These are phyloP conservation scores for Limnephilus lunatus DNA, from an alignment of 2,888 invertebrate genomes.

Conservation along the genomic window DNA sequence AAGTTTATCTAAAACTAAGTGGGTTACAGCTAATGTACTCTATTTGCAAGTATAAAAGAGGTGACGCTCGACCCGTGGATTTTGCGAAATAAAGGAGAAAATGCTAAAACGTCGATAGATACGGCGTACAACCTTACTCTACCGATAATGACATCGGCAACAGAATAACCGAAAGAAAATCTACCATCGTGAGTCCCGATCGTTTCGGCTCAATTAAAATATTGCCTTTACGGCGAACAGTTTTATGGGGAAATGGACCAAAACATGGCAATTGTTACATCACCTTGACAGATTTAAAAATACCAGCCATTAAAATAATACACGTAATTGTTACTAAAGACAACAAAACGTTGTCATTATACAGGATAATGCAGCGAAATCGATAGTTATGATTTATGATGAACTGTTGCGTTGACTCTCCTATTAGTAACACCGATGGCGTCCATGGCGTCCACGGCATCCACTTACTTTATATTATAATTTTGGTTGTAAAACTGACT, in stretches of 20 bases:
- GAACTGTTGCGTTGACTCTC: too few relatives aligned
- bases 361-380: neutral
- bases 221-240: neutral
- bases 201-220: neutral
- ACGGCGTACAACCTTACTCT: neutral
- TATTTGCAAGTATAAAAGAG: neutral
- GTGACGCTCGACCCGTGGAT: neutral
- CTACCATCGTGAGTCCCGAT: neutral
- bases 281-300: neutral
- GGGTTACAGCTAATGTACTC: neutral
- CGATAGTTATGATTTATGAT: neutral
- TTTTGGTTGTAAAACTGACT: too few relatives aligned
- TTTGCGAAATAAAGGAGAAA: neutral
- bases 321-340: neutral
- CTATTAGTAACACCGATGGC: too few relatives aligned
- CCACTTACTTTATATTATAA: too few relatives aligned
- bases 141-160: too few relatives aligned
- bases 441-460: accelerated
- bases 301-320: neutral
- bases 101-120: too few relatives aligned
- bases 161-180: neutral
- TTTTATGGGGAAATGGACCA: neutral
- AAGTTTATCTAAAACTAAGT: neutral
- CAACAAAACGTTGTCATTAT: neutral
- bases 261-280: neutral